Percentiles rank a stretch among this genome's conserved stretches.
These are phyloP conservation scores for Melanerpes formicivorus DNA, from an alignment of 2,113 vertebrate genomes.

Conservation along the genomic window DNA sequence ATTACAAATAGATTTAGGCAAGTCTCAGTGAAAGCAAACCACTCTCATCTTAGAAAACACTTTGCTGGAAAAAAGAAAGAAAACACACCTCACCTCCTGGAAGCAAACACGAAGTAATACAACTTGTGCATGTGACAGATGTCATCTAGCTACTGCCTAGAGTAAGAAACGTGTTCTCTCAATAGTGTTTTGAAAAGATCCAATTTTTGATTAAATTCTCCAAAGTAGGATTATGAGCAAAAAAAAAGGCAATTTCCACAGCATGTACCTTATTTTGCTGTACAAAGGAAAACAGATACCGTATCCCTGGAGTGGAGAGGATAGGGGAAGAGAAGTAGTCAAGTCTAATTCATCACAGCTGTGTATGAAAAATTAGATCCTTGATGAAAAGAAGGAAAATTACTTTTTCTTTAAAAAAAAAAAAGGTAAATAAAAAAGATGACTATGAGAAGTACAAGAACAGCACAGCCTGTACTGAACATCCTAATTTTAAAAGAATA, in stretches of 20 bases:
- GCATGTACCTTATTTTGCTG: constrained; percentile 3
- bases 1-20: no score
- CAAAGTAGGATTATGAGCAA: not conserved
- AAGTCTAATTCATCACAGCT: constrained; percentile 56
- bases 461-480: constrained; percentile 47
- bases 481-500: not conserved
- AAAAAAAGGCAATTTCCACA: not conserved
- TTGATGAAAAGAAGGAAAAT: constrained; percentile 8
- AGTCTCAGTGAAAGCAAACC: no score
- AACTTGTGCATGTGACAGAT: not conserved
- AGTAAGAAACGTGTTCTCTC: not conserved
- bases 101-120: not conserved
- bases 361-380: constrained; percentile 1
- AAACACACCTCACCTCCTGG: not conserved
- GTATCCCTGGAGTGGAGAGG: not conserved
- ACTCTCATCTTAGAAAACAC: not conserved
- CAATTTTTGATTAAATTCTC: not conserved
- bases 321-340: constrained; percentile 3
- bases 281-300: constrained; percentile 25
- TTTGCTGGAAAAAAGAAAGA: not conserved
- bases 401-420: not conserved
- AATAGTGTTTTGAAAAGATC: not conserved
- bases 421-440: not conserved
- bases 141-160: not conserved
- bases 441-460: constrained; percentile 14